These are phyloP conservation scores for Chydorus sphaericus DNA, from an alignment of 2,888 invertebrate species.

Conservation along the genomic window DNA sequence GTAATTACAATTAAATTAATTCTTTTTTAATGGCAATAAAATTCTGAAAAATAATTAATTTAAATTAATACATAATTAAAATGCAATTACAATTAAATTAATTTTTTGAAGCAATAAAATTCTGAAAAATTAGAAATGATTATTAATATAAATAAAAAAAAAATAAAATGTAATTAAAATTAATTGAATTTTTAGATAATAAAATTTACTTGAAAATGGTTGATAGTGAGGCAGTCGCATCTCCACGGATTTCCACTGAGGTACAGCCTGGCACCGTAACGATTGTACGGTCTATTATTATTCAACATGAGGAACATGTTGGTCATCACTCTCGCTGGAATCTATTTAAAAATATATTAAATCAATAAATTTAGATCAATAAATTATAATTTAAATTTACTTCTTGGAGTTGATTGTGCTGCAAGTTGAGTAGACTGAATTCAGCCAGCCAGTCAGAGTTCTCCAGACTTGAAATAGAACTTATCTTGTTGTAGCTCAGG, in stretches of 20 bases:
- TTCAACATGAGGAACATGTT: neutral
- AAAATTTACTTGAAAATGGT: conserved; percentile 48
- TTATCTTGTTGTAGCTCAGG: conserved; percentile 57
- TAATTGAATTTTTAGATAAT: no score
- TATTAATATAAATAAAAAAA: no score
- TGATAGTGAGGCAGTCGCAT: conserved; percentile 66
- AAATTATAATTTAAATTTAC: conserved; percentile 31
- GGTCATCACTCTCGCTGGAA: neutral
- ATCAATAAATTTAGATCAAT: neutral
- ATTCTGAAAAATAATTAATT: no score
- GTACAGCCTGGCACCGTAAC: conserved; percentile 49
- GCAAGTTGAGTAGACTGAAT: conserved; percentile 60
- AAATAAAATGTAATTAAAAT: no score
- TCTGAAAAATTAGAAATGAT: no score
- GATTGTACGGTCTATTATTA: no score
- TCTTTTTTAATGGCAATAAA: no score
- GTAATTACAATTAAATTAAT: no score
- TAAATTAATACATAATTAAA: no score
- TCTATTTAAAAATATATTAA: conserved; percentile 1
- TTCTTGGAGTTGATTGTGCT: conserved; percentile 54
- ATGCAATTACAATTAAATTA: no score
- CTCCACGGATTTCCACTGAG: conserved; percentile 67
- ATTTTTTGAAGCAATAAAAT: no score
- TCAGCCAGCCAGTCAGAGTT: conserved; percentile 61
- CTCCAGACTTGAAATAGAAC: conserved; percentile 50